A percentile compares a stretch with the other conserved stretches of the same genome.
Evolutionary conservation across 2,797 vertebrate genomes (phyloP).

Genomic region (Pyrocephalus nanus): DNA sequence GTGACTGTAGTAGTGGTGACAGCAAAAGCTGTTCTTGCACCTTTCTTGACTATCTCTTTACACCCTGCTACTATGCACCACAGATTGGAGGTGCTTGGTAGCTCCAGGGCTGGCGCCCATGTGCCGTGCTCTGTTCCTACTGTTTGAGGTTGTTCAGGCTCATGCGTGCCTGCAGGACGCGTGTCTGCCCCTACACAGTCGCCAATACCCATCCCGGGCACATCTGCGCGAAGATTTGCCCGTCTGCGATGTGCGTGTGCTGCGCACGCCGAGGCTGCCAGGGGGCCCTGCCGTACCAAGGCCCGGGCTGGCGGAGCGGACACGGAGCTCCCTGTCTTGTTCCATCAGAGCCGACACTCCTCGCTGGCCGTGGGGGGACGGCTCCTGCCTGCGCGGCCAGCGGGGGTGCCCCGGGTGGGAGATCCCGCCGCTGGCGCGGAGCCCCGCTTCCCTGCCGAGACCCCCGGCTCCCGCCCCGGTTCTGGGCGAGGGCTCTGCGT

Average conservation of each 20-base stretch:
- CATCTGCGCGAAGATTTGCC: accelerated
- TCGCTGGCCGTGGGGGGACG: background rate
- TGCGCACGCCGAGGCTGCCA: background rate
- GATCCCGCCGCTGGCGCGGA: background rate
- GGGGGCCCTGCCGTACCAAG: background rate
- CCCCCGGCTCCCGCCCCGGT: background rate
- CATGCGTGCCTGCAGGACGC: background rate
- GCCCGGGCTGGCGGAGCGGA: background rate
- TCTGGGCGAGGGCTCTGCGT: background rate
- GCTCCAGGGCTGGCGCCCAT: background rate
- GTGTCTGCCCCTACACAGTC: background rate
- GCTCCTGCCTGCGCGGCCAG: background rate
- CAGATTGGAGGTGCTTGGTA: background rate
- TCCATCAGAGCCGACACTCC: background rate
- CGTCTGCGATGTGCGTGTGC: accelerated
- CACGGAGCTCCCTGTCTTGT: background rate
- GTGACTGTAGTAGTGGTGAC: background rate
- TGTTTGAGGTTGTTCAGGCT: background rate
- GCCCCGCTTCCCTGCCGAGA: conserved; percentile 69
- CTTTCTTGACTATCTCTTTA: background rate
- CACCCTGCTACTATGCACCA: accelerated
- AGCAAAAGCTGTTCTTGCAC: background rate
- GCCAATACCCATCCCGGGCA: background rate
- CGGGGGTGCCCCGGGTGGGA: background rate
- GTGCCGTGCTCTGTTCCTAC: background rate